Evolutionary conservation across 2,797 vertebrate species (phyloP), one percentile per base, ranked within the genome.

Genomic region (Oreonectes daqikongensis): DNA sequence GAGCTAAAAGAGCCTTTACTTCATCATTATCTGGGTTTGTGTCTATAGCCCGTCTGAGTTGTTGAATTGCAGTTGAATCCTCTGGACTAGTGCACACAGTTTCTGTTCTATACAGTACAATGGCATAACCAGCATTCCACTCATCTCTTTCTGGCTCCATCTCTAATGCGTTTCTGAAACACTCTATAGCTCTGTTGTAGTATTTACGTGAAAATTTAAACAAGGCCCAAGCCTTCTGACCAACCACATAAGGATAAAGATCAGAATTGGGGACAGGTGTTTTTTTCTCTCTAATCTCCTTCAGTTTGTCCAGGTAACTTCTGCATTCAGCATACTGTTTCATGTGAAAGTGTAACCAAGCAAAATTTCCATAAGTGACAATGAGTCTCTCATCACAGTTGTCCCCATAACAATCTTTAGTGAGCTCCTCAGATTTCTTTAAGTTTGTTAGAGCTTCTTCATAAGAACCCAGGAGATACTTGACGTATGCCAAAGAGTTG

Each of bases 141-240:
- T 93, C 91, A 0, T 87, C 85, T 6, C 92, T 87, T 3, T 93
- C n/a, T 0, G 91, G 90, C 15, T 94, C 90, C 12, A 20, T n/a
- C 74, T 86, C 61, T 73, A 95, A 66, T 77, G 92, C 93, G 14
- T 88, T 91, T 77, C 80, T 82, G 86, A 95, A 95, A 80, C 90
- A 91, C 8, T 81, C 61, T 84, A 87, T 72, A 46, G 59, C 63
- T 79, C 24, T 84, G 80, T 84, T 83, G 0, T 84, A 89, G 83
- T 94, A 88, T n/a, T 83, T 75, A 1, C 0, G 0, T 38, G 90
- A 89, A 84, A 93, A 93, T 35, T 88, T 92, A 63, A 94, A 60
- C 10, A 91, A 83, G 12, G 92, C 84, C 92, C 92, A 94, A 5
- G 91, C 93, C 83, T 94, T 82, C 68, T 94, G 93, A 82, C 90